Base-by-base conservation (phyloP, 2,888 invertebrate genomes). In the Callosobruchus maculatus region DNA sequence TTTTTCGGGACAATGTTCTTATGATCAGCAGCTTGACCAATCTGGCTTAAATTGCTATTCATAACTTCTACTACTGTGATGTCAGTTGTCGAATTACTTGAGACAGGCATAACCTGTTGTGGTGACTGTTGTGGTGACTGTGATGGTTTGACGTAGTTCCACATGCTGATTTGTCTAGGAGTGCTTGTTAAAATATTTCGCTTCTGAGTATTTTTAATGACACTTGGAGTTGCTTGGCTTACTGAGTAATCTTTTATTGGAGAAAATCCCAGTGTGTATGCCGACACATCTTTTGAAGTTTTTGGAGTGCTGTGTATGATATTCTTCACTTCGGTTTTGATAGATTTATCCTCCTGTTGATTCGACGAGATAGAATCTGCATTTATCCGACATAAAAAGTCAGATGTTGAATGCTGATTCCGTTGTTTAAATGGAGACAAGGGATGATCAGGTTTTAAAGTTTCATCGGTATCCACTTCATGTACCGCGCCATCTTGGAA, bases 111-210 rank as follows among this genome's bases (percentile, higher is more conserved):
- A 18, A 71, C 67, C 9, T 70, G 67, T 21, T 31, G 21, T 1
- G 49, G 49, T n/a, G n/a, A n/a, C n/a, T n/a, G n/a, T n/a, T n/a
- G n/a, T n/a, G n/a, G 49, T 9, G n/a, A 67, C 67, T 76, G 74
- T 20, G 77, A 72, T 5, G 77, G 26, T 22, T 74, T 77, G 0
- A 85, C 74, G 74, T 83, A 86, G 78, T 80, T 85, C 73, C 85
- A 78, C 73, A 86, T 85, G 74, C 84, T 86, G 74, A 83, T 84
- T 76, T 86, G 86, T 67, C 81, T 85, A 2, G 85, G 84, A 2
- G 83, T 82, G 69, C 82, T 83, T 5, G 82, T 81, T 70, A 80
- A 69, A 68, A 81, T 70, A 20, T 72, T 77, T 7, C 71, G 70
- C 73, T 76, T 67, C 49, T n/a, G n/a, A n/a, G n/a, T n/a, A n/a